Percentiles rank a stretch among this genome's conserved stretches.
These are phyloP conservation scores for Macaca mulatta DNA, from an alignment of 2,113 vertebrate species.

Conservation along the genomic window DNA sequence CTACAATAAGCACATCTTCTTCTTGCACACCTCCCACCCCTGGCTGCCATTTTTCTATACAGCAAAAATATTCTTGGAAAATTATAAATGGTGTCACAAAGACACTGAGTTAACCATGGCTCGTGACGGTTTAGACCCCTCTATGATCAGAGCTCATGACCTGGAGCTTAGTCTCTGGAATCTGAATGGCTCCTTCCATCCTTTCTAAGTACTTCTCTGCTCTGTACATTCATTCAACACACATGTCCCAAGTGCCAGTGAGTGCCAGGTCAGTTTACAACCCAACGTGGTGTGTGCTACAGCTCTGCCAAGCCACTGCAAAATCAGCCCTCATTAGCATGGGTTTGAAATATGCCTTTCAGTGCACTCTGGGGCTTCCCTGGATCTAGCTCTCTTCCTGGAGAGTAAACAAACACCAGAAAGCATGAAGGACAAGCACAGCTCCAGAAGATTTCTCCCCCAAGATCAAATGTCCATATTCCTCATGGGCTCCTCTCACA, in stretches of 20 bases:
- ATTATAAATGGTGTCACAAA: not conserved
- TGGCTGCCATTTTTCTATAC: not conserved
- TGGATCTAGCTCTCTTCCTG: not conserved
- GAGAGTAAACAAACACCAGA: not conserved
- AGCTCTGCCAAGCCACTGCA: not conserved
- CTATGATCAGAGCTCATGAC: not conserved
- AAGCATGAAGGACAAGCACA: not conserved
- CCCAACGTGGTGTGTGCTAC: rapidly evolving
- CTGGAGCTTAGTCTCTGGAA: not conserved
- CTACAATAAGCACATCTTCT: not conserved
- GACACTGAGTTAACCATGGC: not conserved
- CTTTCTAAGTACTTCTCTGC: not conserved
- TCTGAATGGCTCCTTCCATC: not conserved
- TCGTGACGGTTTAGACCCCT: not conserved
- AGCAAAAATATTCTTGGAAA: not conserved
- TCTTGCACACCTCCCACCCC: not conserved
- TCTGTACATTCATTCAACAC: not conserved
- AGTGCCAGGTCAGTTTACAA: not conserved
- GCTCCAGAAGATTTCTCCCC: not conserved
- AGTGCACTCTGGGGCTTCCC: not conserved
- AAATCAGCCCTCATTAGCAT: not conserved
- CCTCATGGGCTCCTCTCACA: not conserved
- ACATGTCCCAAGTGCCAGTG: not conserved
- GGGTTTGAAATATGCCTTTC: not conserved
- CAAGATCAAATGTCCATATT: not conserved